Base-by-base conservation (phyloP, 1,140 invertebrate genomes). In the Drosophila gunungcola region DNA sequence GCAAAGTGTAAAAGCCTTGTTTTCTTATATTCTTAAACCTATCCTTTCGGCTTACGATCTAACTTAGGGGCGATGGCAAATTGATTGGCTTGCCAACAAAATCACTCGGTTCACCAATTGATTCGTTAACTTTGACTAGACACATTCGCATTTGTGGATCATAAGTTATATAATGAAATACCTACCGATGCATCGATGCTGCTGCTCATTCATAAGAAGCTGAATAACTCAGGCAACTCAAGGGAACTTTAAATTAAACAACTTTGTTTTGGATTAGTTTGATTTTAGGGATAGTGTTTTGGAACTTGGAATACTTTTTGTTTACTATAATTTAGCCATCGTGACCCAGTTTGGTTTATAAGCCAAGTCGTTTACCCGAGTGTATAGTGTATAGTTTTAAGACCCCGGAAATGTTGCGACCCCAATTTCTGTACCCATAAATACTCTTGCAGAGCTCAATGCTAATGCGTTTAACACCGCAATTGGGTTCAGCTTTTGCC, bases 171-270 rank as follows among this genome's bases (percentile, higher is more conserved):
- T 54, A 53, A 42, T 34, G 32, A 32, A 27, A 82, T 84, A 85
- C 82, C 78, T 86, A 86, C 82, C 82, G 73, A 85, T 81, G 74
- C 64, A 78, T 72, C 69, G 78, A 78, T 78, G 82, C 79, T 80
- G 75, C 52, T 78, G 58, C 38, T 63, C 43, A 29, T 56, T 38
- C 41, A 49, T n/a, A 60, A 36, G 53, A 52, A 54, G 29, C 4
- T 49, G 12, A 57, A 21, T 5, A 60, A 60, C 54, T 25, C 16
- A 58, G 29, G 7, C 16, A 25, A 63, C 29, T 16, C 1, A 34
- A 41, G 39, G 7, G 1, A n/a, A 21, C 25, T 41, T 34, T 4
- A 51, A 34, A 36, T 21, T 34, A 6, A 11, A 13, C 3, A 34
- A 11, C 48, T 34, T n/a, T 10, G 46, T 13, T 49, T 49, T 1